These are phyloP conservation scores for western clawed frog (Xenopus tropicalis) DNA, from an alignment of 2,113 vertebrate species.

Conservation along the genomic window DNA sequence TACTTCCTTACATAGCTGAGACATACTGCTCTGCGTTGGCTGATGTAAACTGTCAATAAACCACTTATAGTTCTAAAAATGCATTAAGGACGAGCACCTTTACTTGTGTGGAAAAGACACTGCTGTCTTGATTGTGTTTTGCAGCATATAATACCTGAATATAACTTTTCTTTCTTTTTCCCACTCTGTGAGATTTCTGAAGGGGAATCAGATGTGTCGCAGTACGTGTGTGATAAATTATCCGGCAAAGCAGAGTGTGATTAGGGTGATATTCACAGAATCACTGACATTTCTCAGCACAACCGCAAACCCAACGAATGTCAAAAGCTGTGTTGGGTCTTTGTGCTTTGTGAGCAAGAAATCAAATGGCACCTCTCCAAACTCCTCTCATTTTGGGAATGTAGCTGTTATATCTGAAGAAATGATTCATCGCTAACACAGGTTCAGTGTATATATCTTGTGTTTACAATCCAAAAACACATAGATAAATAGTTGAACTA, in stretches of 20 bases:
- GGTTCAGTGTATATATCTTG: neutral
- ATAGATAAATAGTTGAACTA: too few species aligned
- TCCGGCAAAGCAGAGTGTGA: slow-evolving; percentile 28
- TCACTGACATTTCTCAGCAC: slow-evolving; percentile 45
- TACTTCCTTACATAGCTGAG: neutral
- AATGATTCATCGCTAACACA: too few species aligned
- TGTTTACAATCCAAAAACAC: too few species aligned
- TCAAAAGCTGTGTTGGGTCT: slow-evolving; percentile 17
- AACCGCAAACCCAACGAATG: slow-evolving; percentile 12
- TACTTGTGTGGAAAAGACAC: slow-evolving; percentile 2
- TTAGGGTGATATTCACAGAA: slow-evolving; percentile 35
- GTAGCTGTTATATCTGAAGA: too few species aligned
- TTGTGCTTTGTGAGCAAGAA: slow-evolving; percentile 35
- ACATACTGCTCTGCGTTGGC: neutral
- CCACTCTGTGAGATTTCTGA: slow-evolving; percentile 16
- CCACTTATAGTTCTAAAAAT: neutral
- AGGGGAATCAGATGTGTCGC: slow-evolving; percentile 31
- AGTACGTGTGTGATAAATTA: slow-evolving; percentile 35
- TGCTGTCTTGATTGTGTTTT: slow-evolving; percentile 11
- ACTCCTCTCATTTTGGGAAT: neutral
- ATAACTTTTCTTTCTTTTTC: slow-evolving; percentile 7
- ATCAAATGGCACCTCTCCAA: neutral
- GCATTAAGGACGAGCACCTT: slow-evolving; percentile 5
- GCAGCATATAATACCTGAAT: neutral
- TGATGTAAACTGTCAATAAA: neutral